A percentile compares a stretch with the other conserved stretches of the same genome.
These are phyloP conservation scores for Diplosoma virens DNA, from an alignment of 23 tunicate species.

Conservation along the genomic window DNA sequence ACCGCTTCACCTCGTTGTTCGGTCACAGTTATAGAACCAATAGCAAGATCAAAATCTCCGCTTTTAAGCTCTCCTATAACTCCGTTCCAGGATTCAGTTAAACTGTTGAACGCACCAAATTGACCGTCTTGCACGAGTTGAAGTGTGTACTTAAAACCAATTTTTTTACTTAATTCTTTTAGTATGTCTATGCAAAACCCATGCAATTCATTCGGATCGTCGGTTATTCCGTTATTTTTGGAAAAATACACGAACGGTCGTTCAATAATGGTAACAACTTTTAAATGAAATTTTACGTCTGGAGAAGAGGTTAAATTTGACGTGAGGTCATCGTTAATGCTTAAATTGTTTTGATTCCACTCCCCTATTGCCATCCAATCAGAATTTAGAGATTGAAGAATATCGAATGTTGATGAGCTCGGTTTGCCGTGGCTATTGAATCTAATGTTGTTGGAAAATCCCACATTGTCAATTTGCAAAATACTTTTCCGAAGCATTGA, in stretches of 20 bases:
- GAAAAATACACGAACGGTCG: constrained; percentile 57
- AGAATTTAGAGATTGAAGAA: constrained; percentile 8
- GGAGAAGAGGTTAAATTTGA: background rate
- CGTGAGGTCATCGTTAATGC: background rate
- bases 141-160: constrained; percentile 50
- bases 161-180: constrained; percentile 39
- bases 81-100: constrained; percentile 65
- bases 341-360: constrained; percentile 8
- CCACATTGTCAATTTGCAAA: background rate
- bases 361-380: constrained; percentile 46
- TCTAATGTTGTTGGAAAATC: background rate
- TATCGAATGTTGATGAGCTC: background rate
- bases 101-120: constrained; percentile 51
- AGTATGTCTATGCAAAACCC: constrained; percentile 86
- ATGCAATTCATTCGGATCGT: constrained; percentile 3
- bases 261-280: constrained; percentile 66
- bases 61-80: constrained; percentile 66
- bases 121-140: constrained; percentile 66
- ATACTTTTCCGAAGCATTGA: background rate
- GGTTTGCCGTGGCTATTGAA: background rate
- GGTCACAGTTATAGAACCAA: constrained; percentile 72
- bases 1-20: constrained; percentile 43
- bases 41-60: constrained; percentile 54
- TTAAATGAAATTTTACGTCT: constrained; percentile 21
- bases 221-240: background rate